phyloP scores from a whole-genome alignment of 2,888 invertebrate species.

The Macaria notata region DNA sequence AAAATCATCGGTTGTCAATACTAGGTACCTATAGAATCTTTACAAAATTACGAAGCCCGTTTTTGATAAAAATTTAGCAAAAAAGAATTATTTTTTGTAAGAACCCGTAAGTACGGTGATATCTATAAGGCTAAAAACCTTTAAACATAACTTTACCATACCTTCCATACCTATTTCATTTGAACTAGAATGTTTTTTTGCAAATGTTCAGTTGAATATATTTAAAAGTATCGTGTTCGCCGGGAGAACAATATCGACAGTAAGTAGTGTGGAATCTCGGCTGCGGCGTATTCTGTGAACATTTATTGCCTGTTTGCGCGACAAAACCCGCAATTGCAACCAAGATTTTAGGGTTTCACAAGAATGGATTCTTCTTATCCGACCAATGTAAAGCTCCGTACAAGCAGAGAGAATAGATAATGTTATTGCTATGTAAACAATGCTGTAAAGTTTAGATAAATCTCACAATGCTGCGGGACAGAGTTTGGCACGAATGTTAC shows the following conservation, averaged over 20 bases:
- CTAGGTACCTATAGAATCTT: too few relatives aligned
- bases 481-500: constrained; percentile 32
- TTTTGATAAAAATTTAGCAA: too few relatives aligned
- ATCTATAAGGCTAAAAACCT: too few relatives aligned
- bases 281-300: constrained; percentile 52
- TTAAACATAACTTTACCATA: too few relatives aligned
- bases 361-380: constrained; percentile 60
- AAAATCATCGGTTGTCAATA: too few relatives aligned
- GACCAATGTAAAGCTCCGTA: constrained; percentile 45
- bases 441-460: constrained; percentile 51
- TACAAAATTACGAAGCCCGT: too few relatives aligned
- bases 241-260: constrained; percentile 48
- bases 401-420: constrained; percentile 51
- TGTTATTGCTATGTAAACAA: constrained; percentile 51
- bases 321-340: constrained; percentile 59
- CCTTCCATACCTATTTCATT: too few relatives aligned
- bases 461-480: constrained; percentile 44
- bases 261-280: constrained; percentile 47
- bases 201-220: constrained; percentile 23
- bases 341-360: constrained; percentile 57
- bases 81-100: too few relatives aligned
- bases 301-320: constrained; percentile 59
- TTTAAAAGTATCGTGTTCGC: constrained; percentile 35
- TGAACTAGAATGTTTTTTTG: not conserved
- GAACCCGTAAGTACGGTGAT: too few relatives aligned